Base-by-base conservation (phyloP, 2,888 invertebrate genomes). In the Nemoura dubitans region DNA sequence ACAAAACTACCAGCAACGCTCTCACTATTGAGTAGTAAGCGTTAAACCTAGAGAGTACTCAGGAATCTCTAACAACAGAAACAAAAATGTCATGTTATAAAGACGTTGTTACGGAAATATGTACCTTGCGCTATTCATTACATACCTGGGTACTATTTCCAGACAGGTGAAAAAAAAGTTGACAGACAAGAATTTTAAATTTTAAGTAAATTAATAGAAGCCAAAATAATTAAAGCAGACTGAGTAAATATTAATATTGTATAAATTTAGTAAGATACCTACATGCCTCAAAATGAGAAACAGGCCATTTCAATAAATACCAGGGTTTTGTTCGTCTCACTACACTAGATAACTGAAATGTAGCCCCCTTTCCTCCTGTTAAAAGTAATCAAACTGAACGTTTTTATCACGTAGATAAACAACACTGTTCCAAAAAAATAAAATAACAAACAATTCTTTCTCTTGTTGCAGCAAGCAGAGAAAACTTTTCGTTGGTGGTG, bases 191-290 rank as follows among this genome's bases (percentile, higher is more conserved):
- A 16, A 16, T 10, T 59, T 59, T 1, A 16, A 59, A 59, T 59
- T 7, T 59, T 10, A 16, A 59, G 14, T 21, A 59, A 59, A 21
- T 59, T 21, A 21, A 1, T 3, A 59, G 14, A 59, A 59, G 59
- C 59, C 59, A 59, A 59, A 59, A 59, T 59, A 59, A 59, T 59
- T 59, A 59, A 59, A 59, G 59, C 59, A 59, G 59, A 59, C 59
- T 59, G 59, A 59, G 59, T 59, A 59, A 3, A 59, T 14, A 59
- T 16, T 59, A 59, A 7, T 59, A 59, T 59, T 59, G 3, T 59
- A 59, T 59, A 21, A 59, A 59, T 59, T 59, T 59, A 59, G 59
- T 59, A 59, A 59, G 59, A 59, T 59, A 59, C n/a, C n/a, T n/a
- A n/a, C 59, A 59, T 59, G 14, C 59, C 59, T 59, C 59, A 59